A percentile compares a stretch with the other conserved stretches of the same genome.
These are phyloP conservation scores for Andrena hattorfiana DNA, from an alignment of 2,888 invertebrate genomes.

Conservation along the genomic window DNA sequence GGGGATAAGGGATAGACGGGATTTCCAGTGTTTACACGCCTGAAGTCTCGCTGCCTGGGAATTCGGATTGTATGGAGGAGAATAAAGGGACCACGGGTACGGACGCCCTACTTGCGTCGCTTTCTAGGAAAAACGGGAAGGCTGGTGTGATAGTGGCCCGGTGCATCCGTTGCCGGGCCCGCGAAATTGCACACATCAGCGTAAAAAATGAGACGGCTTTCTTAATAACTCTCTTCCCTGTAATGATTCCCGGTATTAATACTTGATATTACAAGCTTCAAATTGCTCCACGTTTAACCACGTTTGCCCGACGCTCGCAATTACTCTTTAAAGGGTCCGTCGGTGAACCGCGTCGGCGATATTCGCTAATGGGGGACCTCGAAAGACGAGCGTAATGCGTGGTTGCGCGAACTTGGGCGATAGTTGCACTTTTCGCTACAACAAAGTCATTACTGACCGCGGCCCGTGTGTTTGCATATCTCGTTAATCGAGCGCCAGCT, in stretches of 20 bases:
- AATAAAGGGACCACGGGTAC: constrained; percentile 38
- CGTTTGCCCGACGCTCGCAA: constrained; percentile 3
- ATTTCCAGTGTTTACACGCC: constrained; percentile 16
- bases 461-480: constrained; percentile 13
- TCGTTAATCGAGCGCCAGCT: neutral
- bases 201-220: constrained; percentile 31
- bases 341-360: neutral
- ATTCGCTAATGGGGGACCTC: neutral
- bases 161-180: constrained; percentile 5
- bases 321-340: neutral
- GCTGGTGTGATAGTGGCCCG: constrained; percentile 21
- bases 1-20: constrained; percentile 8
- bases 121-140: constrained; percentile 45
- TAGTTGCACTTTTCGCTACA: neutral
- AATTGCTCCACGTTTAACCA: constrained; percentile 1
- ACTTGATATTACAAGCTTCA: constrained; percentile 20
- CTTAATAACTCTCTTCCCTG: constrained; percentile 27
- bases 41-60: constrained; percentile 31
- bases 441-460: neutral
- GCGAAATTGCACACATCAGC: constrained; percentile 33
- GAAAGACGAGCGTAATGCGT: neutral
- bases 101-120: constrained; percentile 69
- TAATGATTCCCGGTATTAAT: constrained; percentile 23
- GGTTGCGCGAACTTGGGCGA: constrained; percentile 6
- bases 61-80: constrained; percentile 49